Conservation (phyloP, 2,888 invertebrate species). For the Schrankia costaestrigalis region DNA sequence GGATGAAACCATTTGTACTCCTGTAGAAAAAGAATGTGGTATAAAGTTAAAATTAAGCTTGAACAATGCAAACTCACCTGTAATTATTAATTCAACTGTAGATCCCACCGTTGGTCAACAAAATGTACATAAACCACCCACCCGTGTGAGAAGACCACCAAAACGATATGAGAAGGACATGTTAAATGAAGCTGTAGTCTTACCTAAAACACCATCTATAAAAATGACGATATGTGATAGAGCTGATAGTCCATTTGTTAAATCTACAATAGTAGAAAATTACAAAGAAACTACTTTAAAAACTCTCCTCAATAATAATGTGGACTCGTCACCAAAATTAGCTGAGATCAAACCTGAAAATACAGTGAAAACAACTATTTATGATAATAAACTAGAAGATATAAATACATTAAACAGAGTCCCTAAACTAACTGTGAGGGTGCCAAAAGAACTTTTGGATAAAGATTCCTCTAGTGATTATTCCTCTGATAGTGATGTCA, state of each 20-base stretch:
- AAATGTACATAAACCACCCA: constrained; percentile 61
- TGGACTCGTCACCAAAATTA: constrained; percentile 45
- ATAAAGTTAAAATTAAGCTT: constrained; percentile 73
- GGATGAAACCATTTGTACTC: constrained; percentile 38
- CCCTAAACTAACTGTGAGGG: constrained; percentile 85
- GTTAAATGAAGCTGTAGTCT: constrained; percentile 32
- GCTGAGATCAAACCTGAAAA: constrained; percentile 62
- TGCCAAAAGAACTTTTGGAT: constrained; percentile 81
- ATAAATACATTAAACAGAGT: constrained; percentile 78
- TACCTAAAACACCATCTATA: constrained; percentile 60
- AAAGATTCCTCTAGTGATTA: constrained; percentile 77
- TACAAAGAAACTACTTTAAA: constrained; percentile 62
- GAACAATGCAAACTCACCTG: constrained; percentile 73
- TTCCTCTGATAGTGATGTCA: constrained; percentile 81
- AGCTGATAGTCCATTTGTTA: constrained; percentile 73
- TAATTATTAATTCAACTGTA: constrained; percentile 76
- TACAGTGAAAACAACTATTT: constrained; percentile 68
- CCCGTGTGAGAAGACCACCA: constrained; percentile 63
- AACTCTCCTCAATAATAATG: constrained; percentile 65
- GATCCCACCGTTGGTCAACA: constrained; percentile 69
- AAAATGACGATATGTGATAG: constrained; percentile 77
- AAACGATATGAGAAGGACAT: constrained; percentile 65
- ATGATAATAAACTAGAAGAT: constrained; percentile 71
- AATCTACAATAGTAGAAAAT: constrained; percentile 68
- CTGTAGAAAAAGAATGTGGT: constrained; percentile 59